Percentiles rank a stretch among this genome's conserved stretches.
These are phyloP conservation scores for Dasypogon diadema DNA, from an alignment of 2,888 invertebrate genomes.

Conservation along the genomic window DNA sequence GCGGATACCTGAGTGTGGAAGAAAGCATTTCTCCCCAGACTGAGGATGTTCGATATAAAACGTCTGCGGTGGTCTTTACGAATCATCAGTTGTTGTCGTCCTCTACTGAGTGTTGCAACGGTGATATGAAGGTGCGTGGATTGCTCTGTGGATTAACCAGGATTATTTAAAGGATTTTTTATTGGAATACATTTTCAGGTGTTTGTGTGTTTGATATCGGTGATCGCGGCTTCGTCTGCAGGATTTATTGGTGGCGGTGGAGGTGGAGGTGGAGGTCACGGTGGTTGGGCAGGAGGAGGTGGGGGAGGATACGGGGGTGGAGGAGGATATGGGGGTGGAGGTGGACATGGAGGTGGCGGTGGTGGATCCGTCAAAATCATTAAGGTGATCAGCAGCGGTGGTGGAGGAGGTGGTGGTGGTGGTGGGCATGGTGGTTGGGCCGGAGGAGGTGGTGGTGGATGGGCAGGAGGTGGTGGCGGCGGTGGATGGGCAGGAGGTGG, in stretches of 20 bases:
- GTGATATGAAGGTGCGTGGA: slow-evolving; percentile 41
- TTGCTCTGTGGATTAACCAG: slow-evolving; percentile 1
- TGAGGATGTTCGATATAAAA: slow-evolving; percentile 40
- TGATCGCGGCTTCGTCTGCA: slow-evolving; percentile 4
- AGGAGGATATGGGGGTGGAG: slow-evolving; percentile 3
- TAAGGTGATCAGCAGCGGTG: slow-evolving; percentile 23
- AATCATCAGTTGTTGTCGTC: slow-evolving; percentile 46
- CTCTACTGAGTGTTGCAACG: slow-evolving; percentile 14
- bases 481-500: not conserved
- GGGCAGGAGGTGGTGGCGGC: slow-evolving; percentile 3
- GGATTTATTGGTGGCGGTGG: slow-evolving; percentile 25
- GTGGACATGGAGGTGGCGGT: slow-evolving; percentile 20
- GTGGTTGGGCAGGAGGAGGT: slow-evolving; percentile 25
- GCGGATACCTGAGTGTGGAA: not conserved
- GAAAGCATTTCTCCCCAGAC: slow-evolving; percentile 44
- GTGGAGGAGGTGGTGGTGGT: slow-evolving; percentile 19
- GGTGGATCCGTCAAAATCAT: slow-evolving; percentile 38
- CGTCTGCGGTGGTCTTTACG: not conserved
- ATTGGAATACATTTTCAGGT: slow-evolving; percentile 1
- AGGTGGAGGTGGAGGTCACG: not conserved
- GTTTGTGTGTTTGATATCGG: slow-evolving; percentile 28
- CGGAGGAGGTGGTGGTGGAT: slow-evolving; percentile 19
- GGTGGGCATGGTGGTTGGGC: slow-evolving; percentile 31
- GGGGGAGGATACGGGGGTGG: not conserved
- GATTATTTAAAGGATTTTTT: not conserved